Conservation (phyloP, 37 sponge, comb jelly and placozoan species). For the Ephydatia muelleri region DNA sequence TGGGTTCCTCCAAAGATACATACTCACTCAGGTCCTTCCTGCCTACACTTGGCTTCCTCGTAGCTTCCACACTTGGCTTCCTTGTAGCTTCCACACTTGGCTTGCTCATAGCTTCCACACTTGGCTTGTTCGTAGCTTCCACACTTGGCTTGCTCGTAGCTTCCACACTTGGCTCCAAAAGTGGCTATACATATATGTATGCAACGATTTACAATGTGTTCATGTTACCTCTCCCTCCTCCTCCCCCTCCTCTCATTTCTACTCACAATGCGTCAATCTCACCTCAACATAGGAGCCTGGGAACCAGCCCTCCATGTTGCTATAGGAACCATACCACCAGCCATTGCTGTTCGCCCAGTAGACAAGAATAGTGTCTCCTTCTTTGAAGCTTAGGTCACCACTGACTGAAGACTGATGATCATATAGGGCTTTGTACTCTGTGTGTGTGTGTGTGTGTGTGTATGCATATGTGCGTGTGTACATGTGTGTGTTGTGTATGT, state of each 20-base stretch:
- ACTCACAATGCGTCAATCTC: neutral
- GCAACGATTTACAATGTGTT: no score
- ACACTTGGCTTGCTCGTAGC: neutral
- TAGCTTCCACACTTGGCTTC: no score
- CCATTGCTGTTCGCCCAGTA: conserved; percentile 82
- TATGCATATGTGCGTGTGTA: no score
- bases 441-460: neutral
- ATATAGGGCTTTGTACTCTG: conserved; percentile 66
- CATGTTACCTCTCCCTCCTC: conserved; percentile 2
- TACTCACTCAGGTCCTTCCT: no score
- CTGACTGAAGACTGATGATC: conserved; percentile 44
- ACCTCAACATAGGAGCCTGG: conserved; percentile 89
- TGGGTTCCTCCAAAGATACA: neutral
- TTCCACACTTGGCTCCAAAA: neutral
- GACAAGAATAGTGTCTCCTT: conserved; percentile 73
- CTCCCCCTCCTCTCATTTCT: neutral
- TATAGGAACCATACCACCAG: conserved; percentile 84
- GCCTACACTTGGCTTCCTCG: no score
- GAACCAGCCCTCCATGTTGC: conserved; percentile 78
- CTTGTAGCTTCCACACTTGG: no score
- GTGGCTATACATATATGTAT: neutral
- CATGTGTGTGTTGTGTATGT: no score
- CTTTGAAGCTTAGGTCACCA: conserved; percentile 73
- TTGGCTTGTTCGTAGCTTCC: no score
- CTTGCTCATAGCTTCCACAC: no score